Conservation (phyloP, 2,797 vertebrate genomes). For the Podarcis siculus region DNA sequence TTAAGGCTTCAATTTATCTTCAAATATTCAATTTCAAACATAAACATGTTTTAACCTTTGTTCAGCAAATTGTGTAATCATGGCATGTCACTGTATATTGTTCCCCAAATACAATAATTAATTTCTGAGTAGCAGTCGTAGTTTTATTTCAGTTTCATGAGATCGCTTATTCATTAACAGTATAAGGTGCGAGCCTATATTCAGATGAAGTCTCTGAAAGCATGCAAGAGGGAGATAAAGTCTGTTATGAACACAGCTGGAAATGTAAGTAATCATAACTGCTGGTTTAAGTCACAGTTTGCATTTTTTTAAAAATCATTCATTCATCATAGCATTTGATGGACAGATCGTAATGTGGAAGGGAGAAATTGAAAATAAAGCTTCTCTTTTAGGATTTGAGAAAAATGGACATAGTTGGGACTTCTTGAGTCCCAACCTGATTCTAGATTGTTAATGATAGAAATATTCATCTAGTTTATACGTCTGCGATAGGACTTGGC, state of each 20-base stretch:
- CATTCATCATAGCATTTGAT: not conserved
- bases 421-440: not conserved
- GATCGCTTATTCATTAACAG: constrained; percentile 72
- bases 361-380: not conserved
- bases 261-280: constrained; percentile 84
- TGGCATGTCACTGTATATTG: not conserved
- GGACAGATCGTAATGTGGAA: not conserved
- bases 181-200: constrained; percentile 98
- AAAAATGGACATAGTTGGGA: not conserved
- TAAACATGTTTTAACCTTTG: not conserved
- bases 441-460: not conserved
- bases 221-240: constrained; percentile 98
- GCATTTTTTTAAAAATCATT: not conserved
- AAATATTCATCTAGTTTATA: not conserved
- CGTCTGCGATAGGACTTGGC: not conserved
- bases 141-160: not conserved
- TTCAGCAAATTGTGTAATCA: not conserved
- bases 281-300: not conserved
- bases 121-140: not conserved
- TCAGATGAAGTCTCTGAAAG: constrained; percentile 99
- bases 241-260: constrained; percentile 99
- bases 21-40: not conserved
- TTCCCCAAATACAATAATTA: not conserved
- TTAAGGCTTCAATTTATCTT: not conserved
- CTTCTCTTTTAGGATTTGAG: not conserved